Percentiles rank a stretch among this genome's conserved stretches.
phyloP scores from a whole-genome alignment of 1,140 invertebrate genomes.

The Drosophila littoralis region DNA sequence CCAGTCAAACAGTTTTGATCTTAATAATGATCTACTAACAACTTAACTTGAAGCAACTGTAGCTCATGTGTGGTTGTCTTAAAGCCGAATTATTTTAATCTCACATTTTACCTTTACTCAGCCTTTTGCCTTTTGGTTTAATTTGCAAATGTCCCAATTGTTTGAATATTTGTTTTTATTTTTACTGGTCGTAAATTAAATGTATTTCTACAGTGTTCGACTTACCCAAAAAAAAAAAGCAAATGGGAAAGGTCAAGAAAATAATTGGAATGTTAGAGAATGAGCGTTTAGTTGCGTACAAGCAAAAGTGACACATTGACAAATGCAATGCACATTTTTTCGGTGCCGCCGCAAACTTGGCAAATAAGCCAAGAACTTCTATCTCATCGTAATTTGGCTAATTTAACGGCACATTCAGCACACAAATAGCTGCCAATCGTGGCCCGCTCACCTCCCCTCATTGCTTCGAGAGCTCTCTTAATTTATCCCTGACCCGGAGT shows the following conservation, averaged over 20 bases:
- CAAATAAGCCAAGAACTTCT: conserved; percentile 20
- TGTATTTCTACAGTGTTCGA: background rate
- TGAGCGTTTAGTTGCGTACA: background rate
- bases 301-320: conserved; percentile 25
- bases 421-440: conserved; percentile 73
- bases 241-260: background rate
- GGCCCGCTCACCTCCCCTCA: conserved; percentile 1
- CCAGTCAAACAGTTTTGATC: too few species aligned
- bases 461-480: conserved; percentile 10
- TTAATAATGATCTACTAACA: too few species aligned
- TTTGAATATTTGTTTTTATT: conserved; percentile 5
- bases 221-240: background rate
- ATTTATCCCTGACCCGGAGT: conserved; percentile 41
- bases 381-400: conserved; percentile 63
- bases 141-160: background rate
- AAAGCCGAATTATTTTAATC: too few species aligned
- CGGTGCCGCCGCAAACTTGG: background rate
- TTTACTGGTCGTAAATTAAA: conserved; percentile 14
- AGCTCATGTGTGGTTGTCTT: too few species aligned
- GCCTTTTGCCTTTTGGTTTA: too few species aligned
- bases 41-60: too few species aligned
- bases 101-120: too few species aligned
- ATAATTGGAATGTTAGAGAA: conserved; percentile 3
- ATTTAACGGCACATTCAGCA: conserved; percentile 70
- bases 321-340: conserved; percentile 33